phyloP scores from a whole-genome alignment of 2,113 vertebrate genomes.

The Pongo pygmaeus region DNA sequence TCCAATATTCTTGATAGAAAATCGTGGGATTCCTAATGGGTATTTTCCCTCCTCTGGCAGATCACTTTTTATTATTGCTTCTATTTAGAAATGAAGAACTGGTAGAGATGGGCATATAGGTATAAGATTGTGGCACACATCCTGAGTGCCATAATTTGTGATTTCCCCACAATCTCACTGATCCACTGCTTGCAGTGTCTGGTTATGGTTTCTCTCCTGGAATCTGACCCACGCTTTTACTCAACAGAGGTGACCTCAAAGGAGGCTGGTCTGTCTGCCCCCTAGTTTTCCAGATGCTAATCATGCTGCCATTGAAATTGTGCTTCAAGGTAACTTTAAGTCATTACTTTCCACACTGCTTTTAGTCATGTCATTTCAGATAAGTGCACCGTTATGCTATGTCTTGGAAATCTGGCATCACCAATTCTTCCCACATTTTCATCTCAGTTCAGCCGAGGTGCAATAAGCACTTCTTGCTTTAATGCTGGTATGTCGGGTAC shows the following conservation, averaged over 20 bases:
- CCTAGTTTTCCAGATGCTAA: slow-evolving; percentile 50
- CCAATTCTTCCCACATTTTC: neutral
- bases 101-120: too few species aligned
- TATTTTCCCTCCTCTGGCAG: neutral
- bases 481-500: neutral
- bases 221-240: slow-evolving; percentile 27
- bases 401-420: neutral
- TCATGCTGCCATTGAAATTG: slow-evolving; percentile 17
- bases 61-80: neutral
- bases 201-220: neutral
- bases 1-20: slow-evolving; percentile 13
- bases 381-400: neutral
- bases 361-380: neutral
- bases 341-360: slow-evolving; percentile 42
- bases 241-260: slow-evolving; percentile 51
- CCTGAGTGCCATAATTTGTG: neutral
- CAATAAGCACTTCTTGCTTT: neutral
- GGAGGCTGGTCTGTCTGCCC: slow-evolving; percentile 1
- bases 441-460: neutral
- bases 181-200: neutral
- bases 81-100: neutral
- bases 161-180: neutral
- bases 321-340: slow-evolving; percentile 44
- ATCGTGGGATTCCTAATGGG: neutral
- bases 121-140: neutral